Conservation (phyloP, 1,140 invertebrate genomes). For the Belonocnema kinseyi region DNA sequence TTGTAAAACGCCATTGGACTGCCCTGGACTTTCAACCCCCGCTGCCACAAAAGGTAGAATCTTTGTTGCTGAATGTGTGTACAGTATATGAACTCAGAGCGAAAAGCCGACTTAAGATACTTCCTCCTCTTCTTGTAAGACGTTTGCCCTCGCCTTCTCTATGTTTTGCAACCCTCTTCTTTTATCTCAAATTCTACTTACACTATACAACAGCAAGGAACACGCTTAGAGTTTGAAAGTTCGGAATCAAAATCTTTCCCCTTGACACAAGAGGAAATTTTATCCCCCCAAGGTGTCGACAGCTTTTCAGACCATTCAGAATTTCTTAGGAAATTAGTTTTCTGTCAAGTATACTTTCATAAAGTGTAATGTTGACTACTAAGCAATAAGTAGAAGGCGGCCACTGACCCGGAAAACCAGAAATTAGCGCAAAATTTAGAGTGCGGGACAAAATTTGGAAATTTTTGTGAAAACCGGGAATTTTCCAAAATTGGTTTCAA, state of each 20-base stretch:
- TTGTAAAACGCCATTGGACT: neutral
- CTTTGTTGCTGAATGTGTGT: slow-evolving; percentile 11
- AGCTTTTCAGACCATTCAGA: neutral
- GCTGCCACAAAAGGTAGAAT: slow-evolving; percentile 4
- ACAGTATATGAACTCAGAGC: slow-evolving; percentile 15
- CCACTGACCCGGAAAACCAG: no score
- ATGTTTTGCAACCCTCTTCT: neutral
- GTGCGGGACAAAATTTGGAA: no score
- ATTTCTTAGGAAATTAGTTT: slow-evolving; percentile 16
- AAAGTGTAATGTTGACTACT: neutral
- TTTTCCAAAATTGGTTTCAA: no score
- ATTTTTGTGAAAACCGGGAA: no score
- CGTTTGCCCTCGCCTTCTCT: slow-evolving; percentile 6
- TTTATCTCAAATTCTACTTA: neutral
- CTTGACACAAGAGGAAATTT: neutral
- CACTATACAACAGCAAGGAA: neutral
- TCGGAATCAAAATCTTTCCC: slow-evolving; percentile 3
- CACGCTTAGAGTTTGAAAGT: neutral
- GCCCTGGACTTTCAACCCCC: neutral
- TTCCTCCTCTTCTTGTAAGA: slow-evolving; percentile 1
- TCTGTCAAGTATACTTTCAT: neutral
- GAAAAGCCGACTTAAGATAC: slow-evolving; percentile 4
- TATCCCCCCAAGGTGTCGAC: neutral
- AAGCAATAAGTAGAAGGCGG: neutral
- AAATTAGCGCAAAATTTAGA: neutral